Percentiles rank a stretch among this genome's conserved stretches.
Evolutionary conservation across 2,797 vertebrate species (phyloP).

Genomic region (Urosaurus nigricauda): DNA sequence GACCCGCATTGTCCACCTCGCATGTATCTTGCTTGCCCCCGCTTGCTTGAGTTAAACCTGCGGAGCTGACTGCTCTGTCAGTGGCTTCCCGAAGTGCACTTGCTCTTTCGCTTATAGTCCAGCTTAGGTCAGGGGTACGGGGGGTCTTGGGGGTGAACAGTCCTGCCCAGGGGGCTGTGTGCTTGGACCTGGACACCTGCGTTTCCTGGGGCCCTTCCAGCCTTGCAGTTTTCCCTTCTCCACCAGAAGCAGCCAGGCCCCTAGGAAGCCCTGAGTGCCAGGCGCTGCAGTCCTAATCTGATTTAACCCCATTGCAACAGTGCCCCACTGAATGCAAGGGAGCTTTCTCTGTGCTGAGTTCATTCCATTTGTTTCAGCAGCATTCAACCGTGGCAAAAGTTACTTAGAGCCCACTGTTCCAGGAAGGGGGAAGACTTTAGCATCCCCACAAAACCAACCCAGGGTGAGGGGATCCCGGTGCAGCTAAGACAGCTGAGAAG

Average conservation of each 20-base stretch:
- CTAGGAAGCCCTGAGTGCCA: fast-evolving
- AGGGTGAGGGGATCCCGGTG: background rate
- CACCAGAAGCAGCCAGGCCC: background rate
- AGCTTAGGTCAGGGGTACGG: too few relatives aligned
- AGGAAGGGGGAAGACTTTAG: background rate
- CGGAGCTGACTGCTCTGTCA: background rate
- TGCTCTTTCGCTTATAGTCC: background rate
- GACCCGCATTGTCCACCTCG: too few relatives aligned
- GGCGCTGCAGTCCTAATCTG: background rate
- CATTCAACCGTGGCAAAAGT: background rate
- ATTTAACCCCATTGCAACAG: too few relatives aligned
- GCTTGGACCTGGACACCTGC: too few relatives aligned
- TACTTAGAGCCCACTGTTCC: background rate
- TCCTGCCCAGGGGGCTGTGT: too few relatives aligned
- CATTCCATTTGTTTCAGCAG: too few relatives aligned
- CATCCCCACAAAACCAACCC: background rate
- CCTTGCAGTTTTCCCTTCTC: background rate
- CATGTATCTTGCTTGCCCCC: background rate
- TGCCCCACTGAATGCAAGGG: background rate
- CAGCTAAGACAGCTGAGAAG: background rate
- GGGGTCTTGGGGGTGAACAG: background rate
- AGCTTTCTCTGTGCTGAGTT: too few relatives aligned
- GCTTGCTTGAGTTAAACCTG: background rate
- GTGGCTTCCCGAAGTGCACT: fast-evolving
- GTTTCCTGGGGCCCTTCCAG: background rate